phyloP scores from a whole-genome alignment of 2,113 vertebrate species.

The Gila orcuttii region DNA sequence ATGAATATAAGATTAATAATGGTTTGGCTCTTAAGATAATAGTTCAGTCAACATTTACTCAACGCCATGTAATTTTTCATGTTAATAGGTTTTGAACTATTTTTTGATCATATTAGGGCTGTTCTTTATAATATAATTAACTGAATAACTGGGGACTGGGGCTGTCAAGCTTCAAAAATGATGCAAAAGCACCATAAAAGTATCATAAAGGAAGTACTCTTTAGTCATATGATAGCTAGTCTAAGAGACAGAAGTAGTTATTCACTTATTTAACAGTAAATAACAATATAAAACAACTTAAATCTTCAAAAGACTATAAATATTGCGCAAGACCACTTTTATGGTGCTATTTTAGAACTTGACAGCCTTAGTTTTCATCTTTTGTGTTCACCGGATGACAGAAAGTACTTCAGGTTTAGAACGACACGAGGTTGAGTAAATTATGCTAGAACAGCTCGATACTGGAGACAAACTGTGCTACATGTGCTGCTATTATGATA shows the following conservation, averaged over 20 bases:
- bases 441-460: not conserved
- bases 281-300: not conserved
- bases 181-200: not conserved
- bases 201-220: not conserved
- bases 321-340: not conserved
- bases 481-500: not conserved
- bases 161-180: not conserved
- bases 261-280: not conserved
- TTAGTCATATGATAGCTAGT: not conserved
- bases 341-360: not conserved
- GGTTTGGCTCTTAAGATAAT: not conserved
- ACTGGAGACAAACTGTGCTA: not conserved
- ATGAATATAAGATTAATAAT: not conserved
- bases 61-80: not conserved
- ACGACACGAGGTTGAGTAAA: not conserved
- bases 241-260: not conserved
- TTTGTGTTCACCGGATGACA: not conserved
- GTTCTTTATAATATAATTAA: not conserved
- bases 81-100: not conserved
- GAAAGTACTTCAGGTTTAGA: not conserved
- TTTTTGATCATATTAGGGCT: not conserved
- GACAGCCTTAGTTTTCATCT: not conserved
- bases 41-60: not conserved
- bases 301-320: not conserved
- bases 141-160: not conserved